Conservation (phyloP, 2,888 invertebrate species). For the Xylophagus ater region DNA sequence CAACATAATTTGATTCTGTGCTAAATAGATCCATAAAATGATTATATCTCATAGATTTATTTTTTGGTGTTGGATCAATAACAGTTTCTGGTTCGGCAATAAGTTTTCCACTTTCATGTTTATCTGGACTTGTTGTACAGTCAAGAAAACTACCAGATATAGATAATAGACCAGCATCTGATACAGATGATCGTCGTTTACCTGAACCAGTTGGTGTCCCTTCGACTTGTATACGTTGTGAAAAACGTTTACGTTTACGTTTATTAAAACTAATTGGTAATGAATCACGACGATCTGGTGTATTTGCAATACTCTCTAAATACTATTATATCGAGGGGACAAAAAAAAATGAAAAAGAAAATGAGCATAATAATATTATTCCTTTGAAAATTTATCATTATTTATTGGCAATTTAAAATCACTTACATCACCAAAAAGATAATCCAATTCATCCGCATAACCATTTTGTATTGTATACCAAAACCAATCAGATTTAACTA, state of each 20-base stretch:
- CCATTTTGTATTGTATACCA: slow-evolving; percentile 97
- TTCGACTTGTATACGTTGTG: slow-evolving; percentile 37
- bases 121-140: slow-evolving; percentile 73
- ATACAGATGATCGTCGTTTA: slow-evolving; percentile 77
- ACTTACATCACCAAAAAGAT: slow-evolving; percentile 76
- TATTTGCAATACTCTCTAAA: slow-evolving; percentile 38
- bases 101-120: slow-evolving; percentile 37
- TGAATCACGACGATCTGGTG: slow-evolving; percentile 45
- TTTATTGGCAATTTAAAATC: background rate
- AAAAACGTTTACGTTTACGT: slow-evolving; percentile 71
- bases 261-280: slow-evolving; percentile 44
- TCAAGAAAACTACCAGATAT: slow-evolving; percentile 83
- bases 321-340: slow-evolving; percentile 23
- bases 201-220: slow-evolving; percentile 36
- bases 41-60: slow-evolving; percentile 39
- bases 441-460: slow-evolving; percentile 82
- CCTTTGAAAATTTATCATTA: background rate
- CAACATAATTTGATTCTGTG: slow-evolving; percentile 96
- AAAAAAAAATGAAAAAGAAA: slow-evolving; percentile 4
- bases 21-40: slow-evolving; percentile 74
- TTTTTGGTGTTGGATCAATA: slow-evolving; percentile 32
- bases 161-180: slow-evolving; percentile 73
- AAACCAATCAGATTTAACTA: slow-evolving; percentile 93
- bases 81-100: slow-evolving; percentile 26
- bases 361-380: background rate